Base-by-base conservation (phyloP, 2,797 vertebrate genomes). In the Pelodytes ibericus region DNA sequence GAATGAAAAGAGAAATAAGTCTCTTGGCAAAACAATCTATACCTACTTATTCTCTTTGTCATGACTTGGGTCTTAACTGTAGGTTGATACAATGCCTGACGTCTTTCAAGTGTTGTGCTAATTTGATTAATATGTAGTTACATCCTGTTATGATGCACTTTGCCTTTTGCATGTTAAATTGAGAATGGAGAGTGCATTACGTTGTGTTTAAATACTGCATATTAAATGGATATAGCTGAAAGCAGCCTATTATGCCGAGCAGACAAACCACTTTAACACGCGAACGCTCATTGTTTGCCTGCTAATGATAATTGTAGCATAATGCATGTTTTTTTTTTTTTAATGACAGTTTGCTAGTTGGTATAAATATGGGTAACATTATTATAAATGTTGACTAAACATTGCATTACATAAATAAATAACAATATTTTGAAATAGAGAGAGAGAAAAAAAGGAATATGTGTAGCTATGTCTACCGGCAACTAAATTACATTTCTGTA, bases 81-180 rank as follows among this genome's bases (percentile, higher is more conserved):
- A 89, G 86, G 83, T 81, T 85, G 84, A 88, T 87, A 91, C 89
- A 92, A 93, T 88, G 88, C 89, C 79, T 81, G 77, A 75, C 80
- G 85, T 85, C 89, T 93, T 92, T 94, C 91, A 95, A 94, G 91
- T 93, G 91, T 91, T 90, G 89, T 87, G 86, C 92, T 94, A 94
- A 94, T 95, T 94, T 94, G 91, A 94, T 95, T 95, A 95, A 93
- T 92, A 93, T 70, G 15, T 87, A 86, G 90, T 90, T 89, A 90
- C 88, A 89, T 93, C 90, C 87, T 92, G 91, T 93, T 93, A 92
- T 91, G 89, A 93, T 94, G 90, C 92, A 93, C 93, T 94, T 92
- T 91, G 92, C 90, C 89, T 90, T 91, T 87, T 87, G 90, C 91
- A 91, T 92, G 92, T 93, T 90, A 93, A 94, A 90, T 89, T 88